Base-by-base conservation (phyloP, 1,140 invertebrate genomes). In the Drosophila orena region DNA sequence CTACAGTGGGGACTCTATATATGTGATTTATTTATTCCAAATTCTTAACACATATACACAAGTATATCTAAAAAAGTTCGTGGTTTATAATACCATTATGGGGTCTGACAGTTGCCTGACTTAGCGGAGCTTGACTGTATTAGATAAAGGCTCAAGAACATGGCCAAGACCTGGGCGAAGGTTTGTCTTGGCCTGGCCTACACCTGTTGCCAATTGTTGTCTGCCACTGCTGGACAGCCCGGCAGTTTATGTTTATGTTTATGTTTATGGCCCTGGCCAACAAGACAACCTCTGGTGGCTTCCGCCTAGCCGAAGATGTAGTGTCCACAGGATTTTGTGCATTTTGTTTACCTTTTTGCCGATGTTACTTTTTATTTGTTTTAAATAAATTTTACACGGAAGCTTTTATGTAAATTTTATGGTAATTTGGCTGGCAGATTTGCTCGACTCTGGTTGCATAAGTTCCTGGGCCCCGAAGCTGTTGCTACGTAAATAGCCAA, bases 331-430 rank as follows among this genome's bases (percentile, higher is more conserved):
- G 73, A 85, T 80, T 80, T 73, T 57, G 56, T 57, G 58, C 46
- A 79, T 50, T 68, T 79, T 70, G 47, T 43, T 43, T 43, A 49
- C 60, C 30, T 75, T 37, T 53, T 56, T 47, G 61, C 59, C 37
- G 59, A 47, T 35, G 69, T 69, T 27, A 46, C 38, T 72, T 86
- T 72, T 66, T 84, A 84, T 85, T 85, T 79, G 59, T 90, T 90
- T 83, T 86, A 90, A 90, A 86, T 90, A 90, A 90, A 90, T 90
- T 86, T 77, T 83, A 86, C 77, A 90, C 79, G 81, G 76, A 83
- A 86, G 76, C 76, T 90, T 80, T 90, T 86, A 90, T 90, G 86
- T 80, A 86, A 81, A 90, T 90, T 81, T 81, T 90, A 90, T 90
- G 86, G 79, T 83, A 89, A 88, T 89, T 88, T 66, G 76, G 56